Evolutionary conservation across 2,113 vertebrate species (phyloP).

Genomic region (Scatophagus argus): DNA sequence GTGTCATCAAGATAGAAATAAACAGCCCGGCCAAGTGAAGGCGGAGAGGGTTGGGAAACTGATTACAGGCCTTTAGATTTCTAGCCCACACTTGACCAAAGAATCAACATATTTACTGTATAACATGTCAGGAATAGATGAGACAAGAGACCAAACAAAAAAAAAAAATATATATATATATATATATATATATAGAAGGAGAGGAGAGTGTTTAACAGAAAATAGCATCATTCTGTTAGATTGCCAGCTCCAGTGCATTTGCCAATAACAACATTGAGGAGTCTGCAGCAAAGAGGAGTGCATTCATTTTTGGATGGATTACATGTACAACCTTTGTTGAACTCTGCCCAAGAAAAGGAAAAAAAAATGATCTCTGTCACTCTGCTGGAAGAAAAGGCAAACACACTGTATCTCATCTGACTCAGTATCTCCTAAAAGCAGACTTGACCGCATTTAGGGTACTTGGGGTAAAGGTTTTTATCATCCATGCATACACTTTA

Average conservation of each 20-base stretch:
- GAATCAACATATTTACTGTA: slow-evolving; percentile 74
- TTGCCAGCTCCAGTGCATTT: slow-evolving; percentile 62
- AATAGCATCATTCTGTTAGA: slow-evolving; percentile 73
- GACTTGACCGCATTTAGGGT: slow-evolving; percentile 32
- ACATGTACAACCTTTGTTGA: slow-evolving; percentile 73
- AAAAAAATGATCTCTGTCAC: slow-evolving; percentile 58
- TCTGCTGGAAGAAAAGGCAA: slow-evolving; percentile 42
- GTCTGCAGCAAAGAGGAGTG: slow-evolving; percentile 61
- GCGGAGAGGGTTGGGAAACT: slow-evolving; percentile 74
- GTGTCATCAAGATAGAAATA: slow-evolving; percentile 73
- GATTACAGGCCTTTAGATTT: slow-evolving; percentile 80
- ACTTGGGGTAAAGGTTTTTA: slow-evolving; percentile 45
- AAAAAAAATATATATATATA: slow-evolving; percentile 19
- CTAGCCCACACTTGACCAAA: slow-evolving; percentile 74
- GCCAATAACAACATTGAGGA: slow-evolving; percentile 80
- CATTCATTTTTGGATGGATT: slow-evolving; percentile 70
- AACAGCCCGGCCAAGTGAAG: slow-evolving; percentile 64
- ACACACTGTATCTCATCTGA: slow-evolving; percentile 52
- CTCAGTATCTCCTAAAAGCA: slow-evolving; percentile 51
- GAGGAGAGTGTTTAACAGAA: slow-evolving; percentile 63
- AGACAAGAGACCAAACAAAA: slow-evolving; percentile 28
- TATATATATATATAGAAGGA: too few relatives aligned
- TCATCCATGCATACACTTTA: slow-evolving; percentile 37
- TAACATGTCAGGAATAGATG: slow-evolving; percentile 77
- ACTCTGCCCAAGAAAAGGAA: slow-evolving; percentile 48